Percentiles rank a stretch among this genome's conserved stretches.
Evolutionary conservation across 1,140 invertebrate genomes (phyloP).

Genomic region (Zaprionus vittiger): DNA sequence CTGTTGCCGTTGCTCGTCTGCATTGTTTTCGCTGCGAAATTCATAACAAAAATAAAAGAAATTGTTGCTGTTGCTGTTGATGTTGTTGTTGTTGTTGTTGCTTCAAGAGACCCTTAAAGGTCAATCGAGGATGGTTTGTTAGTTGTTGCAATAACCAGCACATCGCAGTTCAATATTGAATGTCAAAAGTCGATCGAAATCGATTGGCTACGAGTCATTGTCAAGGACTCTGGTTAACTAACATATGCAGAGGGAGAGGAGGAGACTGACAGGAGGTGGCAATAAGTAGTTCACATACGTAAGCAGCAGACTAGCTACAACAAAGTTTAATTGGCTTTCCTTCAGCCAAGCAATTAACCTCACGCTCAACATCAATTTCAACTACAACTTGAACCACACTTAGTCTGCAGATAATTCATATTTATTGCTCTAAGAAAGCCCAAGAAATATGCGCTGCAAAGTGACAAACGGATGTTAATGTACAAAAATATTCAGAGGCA

Average conservation of each 20-base stretch:
- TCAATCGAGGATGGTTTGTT: conserved; percentile 1
- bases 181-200: conserved; percentile 35
- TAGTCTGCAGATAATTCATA: conserved; percentile 8
- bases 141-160: neutral
- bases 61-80: neutral
- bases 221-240: conserved; percentile 37
- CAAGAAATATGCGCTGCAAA: neutral
- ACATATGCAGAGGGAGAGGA: neutral
- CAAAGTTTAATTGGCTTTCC: neutral
- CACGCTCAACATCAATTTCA: neutral
- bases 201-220: conserved; percentile 26
- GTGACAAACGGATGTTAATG: conserved; percentile 20
- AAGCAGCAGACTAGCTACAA: neutral
- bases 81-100: neutral
- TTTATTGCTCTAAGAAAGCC: neutral
- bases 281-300: neutral
- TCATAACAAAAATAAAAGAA: conserved; percentile 15
- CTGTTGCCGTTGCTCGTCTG: neutral
- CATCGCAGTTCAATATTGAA: conserved; percentile 23
- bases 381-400: neutral
- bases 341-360: neutral
- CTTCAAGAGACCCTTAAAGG: neutral
- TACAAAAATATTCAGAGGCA: neutral
- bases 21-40: conserved; percentile 4
- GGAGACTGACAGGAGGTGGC: neutral